Percentiles rank a stretch among this genome's conserved stretches.
These are phyloP conservation scores for Odontamblyopus rebecca DNA, from an alignment of 2,797 vertebrate genomes.

Conservation along the genomic window DNA sequence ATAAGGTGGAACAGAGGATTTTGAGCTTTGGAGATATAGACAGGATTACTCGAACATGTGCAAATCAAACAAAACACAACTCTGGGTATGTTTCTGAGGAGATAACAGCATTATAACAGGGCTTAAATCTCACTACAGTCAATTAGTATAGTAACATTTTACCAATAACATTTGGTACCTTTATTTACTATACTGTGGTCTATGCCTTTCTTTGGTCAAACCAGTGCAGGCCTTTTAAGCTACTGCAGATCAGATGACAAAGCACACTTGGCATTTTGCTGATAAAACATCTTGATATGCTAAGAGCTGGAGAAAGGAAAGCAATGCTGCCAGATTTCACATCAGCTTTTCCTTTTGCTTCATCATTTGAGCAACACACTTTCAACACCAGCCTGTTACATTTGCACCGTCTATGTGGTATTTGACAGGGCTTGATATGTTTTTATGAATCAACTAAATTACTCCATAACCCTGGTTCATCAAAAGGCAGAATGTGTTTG, in stretches of 20 bases:
- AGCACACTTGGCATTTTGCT: background rate
- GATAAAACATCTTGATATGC: background rate
- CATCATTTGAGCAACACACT: conserved; percentile 13
- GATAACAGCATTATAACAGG: too few species aligned
- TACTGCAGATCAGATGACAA: background rate
- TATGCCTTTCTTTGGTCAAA: too few species aligned
- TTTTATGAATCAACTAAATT: conserved; percentile 40
- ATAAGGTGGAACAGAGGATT: too few species aligned
- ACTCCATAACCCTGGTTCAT: background rate
- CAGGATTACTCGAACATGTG: too few species aligned
- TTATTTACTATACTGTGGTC: too few species aligned
- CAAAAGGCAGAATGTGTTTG: conserved; percentile 1
- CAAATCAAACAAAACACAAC: too few species aligned
- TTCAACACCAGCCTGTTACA: conserved; percentile 42
- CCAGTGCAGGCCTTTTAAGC: too few species aligned
- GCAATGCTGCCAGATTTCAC: background rate
- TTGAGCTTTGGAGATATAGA: too few species aligned
- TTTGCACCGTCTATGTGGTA: conserved; percentile 55
- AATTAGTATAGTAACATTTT: too few species aligned
- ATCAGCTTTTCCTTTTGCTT: conserved; percentile 2
- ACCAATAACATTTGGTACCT: too few species aligned
- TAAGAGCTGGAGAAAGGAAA: background rate
- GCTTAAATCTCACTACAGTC: too few species aligned
- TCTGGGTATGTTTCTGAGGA: too few species aligned
- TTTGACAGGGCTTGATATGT: conserved; percentile 52